Conservation (phyloP, 2,113 vertebrate genomes). For the Orientallactaga bullata region DNA sequence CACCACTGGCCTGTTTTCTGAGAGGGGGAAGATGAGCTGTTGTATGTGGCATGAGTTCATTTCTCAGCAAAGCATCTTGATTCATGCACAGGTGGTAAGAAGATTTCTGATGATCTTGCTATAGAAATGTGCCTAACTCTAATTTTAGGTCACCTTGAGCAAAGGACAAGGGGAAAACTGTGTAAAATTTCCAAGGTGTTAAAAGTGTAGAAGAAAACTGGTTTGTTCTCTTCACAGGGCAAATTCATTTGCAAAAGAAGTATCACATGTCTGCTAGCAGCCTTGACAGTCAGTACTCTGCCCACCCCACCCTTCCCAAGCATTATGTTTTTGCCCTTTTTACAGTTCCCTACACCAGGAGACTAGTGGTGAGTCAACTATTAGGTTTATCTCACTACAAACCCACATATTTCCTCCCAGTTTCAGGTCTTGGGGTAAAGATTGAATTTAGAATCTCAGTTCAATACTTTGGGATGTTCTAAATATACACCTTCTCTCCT, state of each 20-base stretch:
- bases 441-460: background rate
- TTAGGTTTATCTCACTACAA: background rate
- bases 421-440: background rate
- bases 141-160: background rate
- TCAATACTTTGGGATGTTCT: conserved; percentile 43
- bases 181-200: background rate
- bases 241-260: background rate
- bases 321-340: background rate
- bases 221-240: background rate
- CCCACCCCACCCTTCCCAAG: background rate
- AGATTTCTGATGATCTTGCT: background rate
- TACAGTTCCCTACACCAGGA: background rate
- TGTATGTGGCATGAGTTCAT: fast-evolving
- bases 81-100: fast-evolving
- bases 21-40: background rate
- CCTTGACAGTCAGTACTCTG: background rate
- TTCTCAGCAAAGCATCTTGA: background rate
- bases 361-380: background rate
- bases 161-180: background rate
- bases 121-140: background rate
- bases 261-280: background rate
- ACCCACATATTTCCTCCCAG: background rate
- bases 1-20: background rate
- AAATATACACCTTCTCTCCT: background rate
- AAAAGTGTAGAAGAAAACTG: background rate